These are phyloP conservation scores for Macroramphosus scolopax DNA, from an alignment of 2,797 vertebrate species.

Conservation along the genomic window DNA sequence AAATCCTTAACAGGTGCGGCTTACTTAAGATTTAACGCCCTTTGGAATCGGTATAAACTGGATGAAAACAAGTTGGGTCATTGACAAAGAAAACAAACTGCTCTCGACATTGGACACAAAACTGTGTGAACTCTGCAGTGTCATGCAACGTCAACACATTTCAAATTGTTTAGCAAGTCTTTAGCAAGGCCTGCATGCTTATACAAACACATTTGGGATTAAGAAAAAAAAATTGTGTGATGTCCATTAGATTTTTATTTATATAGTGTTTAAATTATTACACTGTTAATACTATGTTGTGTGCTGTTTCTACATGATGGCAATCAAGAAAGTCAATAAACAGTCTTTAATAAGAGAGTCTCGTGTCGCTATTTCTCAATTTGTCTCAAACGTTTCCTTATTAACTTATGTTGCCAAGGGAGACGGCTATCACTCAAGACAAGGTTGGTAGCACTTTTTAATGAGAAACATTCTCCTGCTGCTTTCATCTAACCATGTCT, in stretches of 20 bases:
- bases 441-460: too few species aligned
- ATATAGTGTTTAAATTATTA: constrained; percentile 76
- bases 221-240: constrained; percentile 5
- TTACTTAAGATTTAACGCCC: too few species aligned
- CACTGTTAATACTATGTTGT: constrained; percentile 42
- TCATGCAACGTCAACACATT: not conserved
- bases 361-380: not conserved
- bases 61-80: too few species aligned
- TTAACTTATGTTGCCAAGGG: too few species aligned
- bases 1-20: too few species aligned
- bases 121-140: not conserved
- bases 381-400: too few species aligned
- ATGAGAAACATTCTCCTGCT: too few species aligned
- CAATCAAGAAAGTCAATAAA: constrained; percentile 64
- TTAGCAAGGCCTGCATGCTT: not conserved
- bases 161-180: constrained; percentile 1
- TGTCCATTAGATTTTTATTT: constrained; percentile 53
- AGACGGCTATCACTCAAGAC: too few species aligned
- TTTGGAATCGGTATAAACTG: too few species aligned
- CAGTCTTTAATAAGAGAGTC: constrained; percentile 40
- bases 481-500: too few species aligned
- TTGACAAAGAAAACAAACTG: too few species aligned
- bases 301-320: constrained; percentile 26
- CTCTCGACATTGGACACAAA: too few species aligned
- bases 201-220: not conserved